phyloP scores from a whole-genome alignment of 2,888 invertebrate species.

The Cephus runcator region DNA sequence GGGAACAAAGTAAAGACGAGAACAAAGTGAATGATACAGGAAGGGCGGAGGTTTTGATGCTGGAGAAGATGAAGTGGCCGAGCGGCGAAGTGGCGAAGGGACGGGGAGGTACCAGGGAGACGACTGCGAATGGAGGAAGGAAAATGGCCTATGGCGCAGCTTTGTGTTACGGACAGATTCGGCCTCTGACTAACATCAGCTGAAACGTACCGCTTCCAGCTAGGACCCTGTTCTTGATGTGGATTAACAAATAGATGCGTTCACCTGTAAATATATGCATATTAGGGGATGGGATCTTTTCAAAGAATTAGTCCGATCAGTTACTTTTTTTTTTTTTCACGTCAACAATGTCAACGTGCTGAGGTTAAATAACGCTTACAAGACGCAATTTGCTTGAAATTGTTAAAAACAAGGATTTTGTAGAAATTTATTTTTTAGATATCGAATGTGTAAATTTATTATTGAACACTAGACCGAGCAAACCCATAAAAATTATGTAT shows the following conservation, averaged over 20 bases:
- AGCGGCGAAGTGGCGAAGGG: constrained; percentile 9
- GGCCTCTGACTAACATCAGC: constrained; percentile 13
- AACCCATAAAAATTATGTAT: no score
- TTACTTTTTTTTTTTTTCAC: not conserved
- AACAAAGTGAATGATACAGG: constrained; percentile 17
- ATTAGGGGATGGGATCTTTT: not conserved
- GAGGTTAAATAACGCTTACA: not conserved
- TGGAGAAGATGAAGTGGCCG: not conserved
- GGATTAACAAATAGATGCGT: not conserved
- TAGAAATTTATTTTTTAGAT: no score
- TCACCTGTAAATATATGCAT: not conserved
- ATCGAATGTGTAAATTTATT: no score
- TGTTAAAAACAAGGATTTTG: not conserved
- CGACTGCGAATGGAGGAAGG: constrained; percentile 15
- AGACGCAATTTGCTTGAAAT: not conserved
- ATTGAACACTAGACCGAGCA: no score
- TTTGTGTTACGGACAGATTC: constrained; percentile 32
- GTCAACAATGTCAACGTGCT: not conserved
- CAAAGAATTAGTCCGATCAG: not conserved
- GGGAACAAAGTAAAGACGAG: constrained; percentile 22
- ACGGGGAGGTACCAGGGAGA: not conserved
- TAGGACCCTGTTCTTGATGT: not conserved
- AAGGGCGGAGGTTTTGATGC: not conserved
- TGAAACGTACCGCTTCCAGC: constrained; percentile 1
- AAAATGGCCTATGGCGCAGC: constrained; percentile 32